Base-by-base conservation (phyloP, 2,113 vertebrate species). In the Hydropotes inermis region DNA sequence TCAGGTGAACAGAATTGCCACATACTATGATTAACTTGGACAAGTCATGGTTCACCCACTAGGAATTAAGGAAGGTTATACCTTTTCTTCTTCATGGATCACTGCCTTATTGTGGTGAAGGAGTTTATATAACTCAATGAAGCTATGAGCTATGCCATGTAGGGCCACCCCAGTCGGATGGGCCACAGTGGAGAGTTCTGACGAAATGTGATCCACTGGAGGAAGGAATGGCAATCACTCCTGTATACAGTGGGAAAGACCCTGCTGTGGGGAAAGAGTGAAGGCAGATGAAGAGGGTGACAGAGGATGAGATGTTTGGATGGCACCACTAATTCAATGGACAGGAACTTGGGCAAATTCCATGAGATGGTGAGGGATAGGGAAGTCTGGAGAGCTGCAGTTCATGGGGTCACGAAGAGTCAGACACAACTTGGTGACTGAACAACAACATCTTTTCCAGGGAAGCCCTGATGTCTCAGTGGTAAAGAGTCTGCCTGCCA, bases 111-210 rank as follows among this genome's bases (percentile, higher is more conserved):
- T 39, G 36, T 74, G 19, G 67, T 74, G 19, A 39, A 74, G 67
- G 19, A 21, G 67, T 10, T 74, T 12, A 21, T 39, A 39, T 74
- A 39, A 74, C 67, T 74, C n/a, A 23, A 1, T 39, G 19, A 74
- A 23, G 19, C 67, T 74, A 39, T 0, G 2, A 74, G 10, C 67
- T 5, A 23, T 23, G 67, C 19, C 9, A 0, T 39, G n/a, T 39
- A 39, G n/a, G 67, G n/a, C 67, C 67, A 74, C 19, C 19, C 10
- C 1, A 1, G 10, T 12, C 6, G 2, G n/a, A 74, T 0, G 0
- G n/a, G 67, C 39, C 67, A 74, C 67, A 23, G 67, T 6, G 19
- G n/a, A 74, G 67, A 23, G 67, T 74, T 74, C 67, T 74, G n/a
- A 74, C 19, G 23, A 23, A 74, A 39, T 10, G 5, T 11, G 21